These are phyloP conservation scores for Thunnus thynnus DNA, from an alignment of 2,113 vertebrate species.

Conservation along the genomic window DNA sequence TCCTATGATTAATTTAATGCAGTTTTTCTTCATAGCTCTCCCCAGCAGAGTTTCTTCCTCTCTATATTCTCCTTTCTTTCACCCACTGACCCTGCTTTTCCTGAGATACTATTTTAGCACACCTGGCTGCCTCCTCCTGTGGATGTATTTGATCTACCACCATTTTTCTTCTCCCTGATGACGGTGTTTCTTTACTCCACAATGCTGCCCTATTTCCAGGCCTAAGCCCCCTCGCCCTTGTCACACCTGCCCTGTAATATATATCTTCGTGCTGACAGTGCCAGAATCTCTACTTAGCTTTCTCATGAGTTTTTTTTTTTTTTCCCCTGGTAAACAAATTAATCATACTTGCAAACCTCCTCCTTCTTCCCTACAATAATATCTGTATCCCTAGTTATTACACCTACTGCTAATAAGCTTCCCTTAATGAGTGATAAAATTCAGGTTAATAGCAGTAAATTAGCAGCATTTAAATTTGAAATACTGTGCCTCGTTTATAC, in stretches of 20 bases:
- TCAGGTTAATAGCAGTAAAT: slow-evolving; percentile 26
- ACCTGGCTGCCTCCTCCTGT: slow-evolving; percentile 60
- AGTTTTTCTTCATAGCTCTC: slow-evolving; percentile 36
- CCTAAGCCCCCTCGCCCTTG: slow-evolving; percentile 32
- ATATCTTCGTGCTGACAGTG: slow-evolving; percentile 42
- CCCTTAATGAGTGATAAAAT: slow-evolving; percentile 32
- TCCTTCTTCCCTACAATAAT: background rate
- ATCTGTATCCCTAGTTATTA: slow-evolving; percentile 24
- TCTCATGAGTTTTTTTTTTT: slow-evolving; percentile 16
- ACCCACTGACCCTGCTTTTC: slow-evolving; percentile 46
- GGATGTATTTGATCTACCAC: slow-evolving; percentile 44
- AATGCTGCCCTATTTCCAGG: slow-evolving; percentile 50
- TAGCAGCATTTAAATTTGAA: slow-evolving; percentile 10
- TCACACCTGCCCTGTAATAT: slow-evolving; percentile 53
- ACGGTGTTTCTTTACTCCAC: slow-evolving; percentile 14
- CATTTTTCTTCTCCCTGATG: slow-evolving; percentile 50
- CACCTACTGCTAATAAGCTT: slow-evolving; percentile 33
- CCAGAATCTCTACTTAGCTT: slow-evolving; percentile 29
- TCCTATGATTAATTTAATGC: slow-evolving; percentile 42
- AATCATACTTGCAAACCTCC: slow-evolving; percentile 40
- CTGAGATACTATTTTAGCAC: slow-evolving; percentile 39
- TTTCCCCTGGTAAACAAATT: slow-evolving; percentile 40
- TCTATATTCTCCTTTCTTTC: slow-evolving; percentile 26
- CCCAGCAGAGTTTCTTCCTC: slow-evolving; percentile 22
- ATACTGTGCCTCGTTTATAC: slow-evolving; percentile 6